Base-by-base conservation (phyloP, 37 sponge, comb jelly and placozoan species). In the Bolinopsis microptera region DNA sequence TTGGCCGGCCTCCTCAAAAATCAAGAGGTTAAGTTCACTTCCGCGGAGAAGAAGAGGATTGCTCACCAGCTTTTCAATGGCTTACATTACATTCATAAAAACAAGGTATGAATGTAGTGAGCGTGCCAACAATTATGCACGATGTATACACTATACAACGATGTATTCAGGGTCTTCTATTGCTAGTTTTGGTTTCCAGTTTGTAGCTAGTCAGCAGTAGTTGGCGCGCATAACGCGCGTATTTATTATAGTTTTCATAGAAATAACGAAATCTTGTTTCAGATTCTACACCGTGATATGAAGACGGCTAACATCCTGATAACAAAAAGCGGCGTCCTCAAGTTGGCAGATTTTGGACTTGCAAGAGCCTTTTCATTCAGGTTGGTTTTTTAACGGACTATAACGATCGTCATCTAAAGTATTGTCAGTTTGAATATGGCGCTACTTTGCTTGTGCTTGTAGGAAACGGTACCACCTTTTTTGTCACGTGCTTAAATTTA, bases 281-380 rank as follows among this genome's bases (percentile, higher is more conserved):
- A 83, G 88, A 94, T 94, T 48, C 94, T 99, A 0, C 97, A 99
- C 93, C 94, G 99, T 36, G 99, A 99, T 93, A 97, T 99, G 98
- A 99, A 99, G 80, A 96, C 99, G 22, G 97, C 97, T 0, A 99
- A 99, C 83, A 95, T 99, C 25, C 94, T 99, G 37, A 95, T 99
- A 38, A 99, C 99, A 0, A 94, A 94, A 35, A 77, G 94, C 8
- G 99, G 99, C 13, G 82, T 93, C 32, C 92, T 99, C 13, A 99
- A 99, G 70, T 76, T 99, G 30, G 96, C 95, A 25, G 99, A 99
- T 48, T 99, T 99, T 94, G 99, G 99, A 0, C 93, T 99, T 25
- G 99, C 99, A 0, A 90, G 99, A 32, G 93, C 93, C 27, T 95
- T 95, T 83, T 95, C 96, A 26, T 40, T 95, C 92, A 93, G 39